Evolutionary conservation across 2,113 vertebrate species (phyloP), one percentile per base, ranked within the genome.

Genomic region (Litocranius walleri): DNA sequence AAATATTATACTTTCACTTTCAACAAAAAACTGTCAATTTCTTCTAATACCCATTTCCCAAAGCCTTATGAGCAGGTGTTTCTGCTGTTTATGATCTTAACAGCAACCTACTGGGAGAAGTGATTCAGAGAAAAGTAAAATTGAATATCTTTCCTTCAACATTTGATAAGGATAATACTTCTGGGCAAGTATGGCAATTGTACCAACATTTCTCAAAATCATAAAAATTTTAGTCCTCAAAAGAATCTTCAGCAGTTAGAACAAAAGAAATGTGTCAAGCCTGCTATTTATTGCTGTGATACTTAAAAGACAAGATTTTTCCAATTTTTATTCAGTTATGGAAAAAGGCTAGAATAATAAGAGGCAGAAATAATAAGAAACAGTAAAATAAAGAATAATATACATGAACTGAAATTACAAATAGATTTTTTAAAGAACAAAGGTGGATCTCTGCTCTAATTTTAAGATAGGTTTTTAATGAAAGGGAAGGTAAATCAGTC

Each of bases 401-500:
- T 11, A 23, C 62, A 21, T 78, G 95, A 74, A 29, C 15, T 82
- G 54, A 8, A 33, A 88, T 7, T 56, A 92, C 71, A 30, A n/a
- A 71, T 5, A 0, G 0, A 0, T 57, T 54, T 83, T 45, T 78
- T 86, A 29, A 57, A 67, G 92, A 40, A 90, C 19, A 59, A 45
- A 92, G 48, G n/a, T 30, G 25, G 23, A 82, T 96, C 83, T 77
- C 92, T 97, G 94, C 48, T 88, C 56, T 92, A 93, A 98, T 96
- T 98, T 97, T 97, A 97, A 98, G 95, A 94, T 92, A 97, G 97
- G 9, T 67, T 57, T 98, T 95, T 97, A 98, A 98, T 59, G 95
- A 95, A 98, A 95, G 94, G 54, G 95, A 90, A 96, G 91, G 93
- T 61, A 97, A 96, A 97, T 96, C 97, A 98, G 96, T 96, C 16